Evolutionary conservation across 2,113 vertebrate species (phyloP).

Genomic region (Antechinus stuartii): DNA sequence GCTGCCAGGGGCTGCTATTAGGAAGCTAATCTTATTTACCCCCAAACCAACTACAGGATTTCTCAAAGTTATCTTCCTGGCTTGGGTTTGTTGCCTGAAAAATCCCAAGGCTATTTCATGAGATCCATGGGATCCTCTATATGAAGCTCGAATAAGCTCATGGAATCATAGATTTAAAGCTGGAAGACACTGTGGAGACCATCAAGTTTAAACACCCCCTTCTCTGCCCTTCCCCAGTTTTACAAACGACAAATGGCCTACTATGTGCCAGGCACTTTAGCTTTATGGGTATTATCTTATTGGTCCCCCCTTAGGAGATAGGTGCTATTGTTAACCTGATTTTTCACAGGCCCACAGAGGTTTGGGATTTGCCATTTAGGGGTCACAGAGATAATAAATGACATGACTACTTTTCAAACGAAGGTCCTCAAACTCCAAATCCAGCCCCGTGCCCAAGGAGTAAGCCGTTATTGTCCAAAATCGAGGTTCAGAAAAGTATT

Average conservation of each 20-base stretch:
- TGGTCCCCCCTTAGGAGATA: background rate
- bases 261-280: background rate
- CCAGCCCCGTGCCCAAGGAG: background rate
- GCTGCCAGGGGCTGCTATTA: slow-evolving; percentile 70
- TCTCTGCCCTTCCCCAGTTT: background rate
- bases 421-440: background rate
- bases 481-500: background rate
- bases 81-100: slow-evolving; percentile 45
- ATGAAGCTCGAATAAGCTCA: background rate
- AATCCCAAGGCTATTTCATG: slow-evolving; percentile 35
- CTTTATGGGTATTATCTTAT: background rate
- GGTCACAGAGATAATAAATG: background rate
- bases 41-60: slow-evolving; percentile 62
- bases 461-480: background rate
- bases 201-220: too few relatives aligned
- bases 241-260: background rate
- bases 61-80: slow-evolving; percentile 60
- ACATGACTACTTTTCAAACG: background rate
- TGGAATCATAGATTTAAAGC: background rate
- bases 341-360: background rate
- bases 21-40: slow-evolving; percentile 68
- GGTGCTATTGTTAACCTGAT: background rate
- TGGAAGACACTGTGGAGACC: background rate
- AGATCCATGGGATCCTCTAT: background rate
- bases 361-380: background rate